Base-by-base conservation (phyloP, 2,113 vertebrate genomes). In the Rhodinocichla rosea region DNA sequence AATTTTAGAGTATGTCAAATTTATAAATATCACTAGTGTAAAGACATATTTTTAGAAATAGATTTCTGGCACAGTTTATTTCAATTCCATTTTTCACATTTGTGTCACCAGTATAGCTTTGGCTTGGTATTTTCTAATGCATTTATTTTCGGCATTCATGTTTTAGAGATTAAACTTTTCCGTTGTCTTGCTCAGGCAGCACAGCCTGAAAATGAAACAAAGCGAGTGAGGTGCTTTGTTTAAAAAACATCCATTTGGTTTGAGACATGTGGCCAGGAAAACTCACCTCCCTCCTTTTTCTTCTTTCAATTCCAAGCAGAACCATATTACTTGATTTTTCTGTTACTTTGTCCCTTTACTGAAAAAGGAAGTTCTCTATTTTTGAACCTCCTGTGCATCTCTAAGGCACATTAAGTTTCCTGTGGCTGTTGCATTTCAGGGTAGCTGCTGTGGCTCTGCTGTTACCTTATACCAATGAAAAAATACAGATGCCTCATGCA, bases 1-100 rank as follows among this genome's bases (percentile, higher is more conserved):
- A 98, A 97, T 98, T 98, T 95, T 97, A 96, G 92, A 98, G 93
- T 97, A 97, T 98, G 94, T 96, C 96, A 96, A 92, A 97, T 97
- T 97, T 95, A 97, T 95, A 96, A 97, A 91, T 95, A 95, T 95
- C 91, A 76, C 81, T 90, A 92, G 94, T 83, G 56, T 92, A 89
- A 96, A 95, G 96, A 97, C 94, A 39, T 97, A 91, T 87, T 97
- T 97, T 97, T 88, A 94, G 87, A 77, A 93, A 84, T 91, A 73
- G 67, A 91, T 96, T 97, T 94, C 94, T 89, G 74, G 94, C 83
- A 92, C 74, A 74, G 83, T 96, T 94, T 96, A 88, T 97, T 96
- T 94, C 92, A 90, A 89, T 95, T 96, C 93, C 90, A 93, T 96
- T 95, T 95, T 49, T 97, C 97, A 95, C 39, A 37, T 97, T 82